Percentiles rank a stretch among this genome's conserved stretches.
Conservation (phyloP, 2,113 vertebrate species). For the Oxygymnocypris stewartii region DNA sequence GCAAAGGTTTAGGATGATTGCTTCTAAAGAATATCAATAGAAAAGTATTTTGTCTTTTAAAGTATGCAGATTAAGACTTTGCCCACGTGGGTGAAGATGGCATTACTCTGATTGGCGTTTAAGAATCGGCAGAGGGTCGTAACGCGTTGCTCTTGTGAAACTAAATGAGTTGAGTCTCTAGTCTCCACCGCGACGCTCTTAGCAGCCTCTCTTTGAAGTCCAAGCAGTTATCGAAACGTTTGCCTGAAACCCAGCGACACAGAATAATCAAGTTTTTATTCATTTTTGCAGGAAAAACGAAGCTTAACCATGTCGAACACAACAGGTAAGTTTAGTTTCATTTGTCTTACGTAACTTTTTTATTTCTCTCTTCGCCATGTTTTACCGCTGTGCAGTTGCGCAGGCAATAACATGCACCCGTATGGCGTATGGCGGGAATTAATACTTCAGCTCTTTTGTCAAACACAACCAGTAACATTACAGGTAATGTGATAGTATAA, state of each 20-base stretch:
- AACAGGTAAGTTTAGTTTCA: slow-evolving; percentile 61
- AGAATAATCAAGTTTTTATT: not conserved
- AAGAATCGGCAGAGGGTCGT: not conserved
- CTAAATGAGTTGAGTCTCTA: not conserved
- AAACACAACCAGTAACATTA: not conserved
- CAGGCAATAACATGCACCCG: not conserved
- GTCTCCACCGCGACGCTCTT: too few relatives aligned
- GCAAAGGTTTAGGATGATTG: not conserved
- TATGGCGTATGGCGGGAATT: not conserved
- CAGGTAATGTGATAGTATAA: not conserved
- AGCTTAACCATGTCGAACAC: slow-evolving; percentile 63
- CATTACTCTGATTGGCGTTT: slow-evolving; percentile 59
- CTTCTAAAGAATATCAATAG: not conserved
- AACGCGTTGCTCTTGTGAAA: slow-evolving; percentile 50
- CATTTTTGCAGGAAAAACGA: slow-evolving; percentile 61
- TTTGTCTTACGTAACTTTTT: not conserved
- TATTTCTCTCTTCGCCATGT: not conserved
- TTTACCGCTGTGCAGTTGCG: slow-evolving; percentile 6
- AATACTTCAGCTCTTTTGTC: not conserved
- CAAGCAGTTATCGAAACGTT: not conserved
- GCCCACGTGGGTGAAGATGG: slow-evolving; percentile 56
- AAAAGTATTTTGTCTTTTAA: not conserved
- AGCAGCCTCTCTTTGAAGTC: not conserved
- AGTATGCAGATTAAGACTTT: not conserved
- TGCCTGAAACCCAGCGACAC: not conserved